Conservation (phyloP, 2,113 vertebrate genomes). For the Larimichthys crocea region DNA sequence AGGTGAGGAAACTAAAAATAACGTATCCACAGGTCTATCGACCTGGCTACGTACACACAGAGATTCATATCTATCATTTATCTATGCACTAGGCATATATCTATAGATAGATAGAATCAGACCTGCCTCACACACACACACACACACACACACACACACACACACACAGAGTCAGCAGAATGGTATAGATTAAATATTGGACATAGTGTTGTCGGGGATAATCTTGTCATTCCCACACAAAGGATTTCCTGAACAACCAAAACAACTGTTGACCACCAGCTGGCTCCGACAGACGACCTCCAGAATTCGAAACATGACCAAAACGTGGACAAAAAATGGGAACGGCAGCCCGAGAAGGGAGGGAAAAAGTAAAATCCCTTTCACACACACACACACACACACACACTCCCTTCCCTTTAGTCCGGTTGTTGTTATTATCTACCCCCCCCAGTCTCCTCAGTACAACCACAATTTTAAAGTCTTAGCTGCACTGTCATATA, state of each 20-base stretch:
- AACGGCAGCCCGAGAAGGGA: not conserved
- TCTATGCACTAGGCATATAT: no score
- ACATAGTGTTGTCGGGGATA: conserved; percentile 44
- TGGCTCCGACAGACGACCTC: conserved; percentile 17
- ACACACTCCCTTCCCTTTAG: not conserved
- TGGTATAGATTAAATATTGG: conserved; percentile 38
- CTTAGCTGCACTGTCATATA: not conserved
- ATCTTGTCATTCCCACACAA: conserved; percentile 65
- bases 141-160: not conserved
- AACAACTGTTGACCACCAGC: conserved; percentile 63
- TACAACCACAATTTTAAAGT: not conserved
- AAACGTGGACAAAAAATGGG: not conserved
- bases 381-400: not conserved
- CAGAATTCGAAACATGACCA: not conserved
- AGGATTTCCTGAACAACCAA: conserved; percentile 53
- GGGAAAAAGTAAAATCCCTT: conserved; percentile 27
- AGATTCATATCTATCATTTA: no score
- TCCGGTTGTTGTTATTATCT: not conserved
- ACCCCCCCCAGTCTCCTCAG: not conserved
- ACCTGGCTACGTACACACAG: no score
- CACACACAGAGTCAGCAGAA: not conserved
- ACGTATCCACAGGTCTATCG: no score
- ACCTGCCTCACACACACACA: not conserved
- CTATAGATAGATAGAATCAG: not conserved
- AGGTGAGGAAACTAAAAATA: no score